Base-by-base conservation (phyloP, 1,140 invertebrate genomes). In the Rhyzopertha dominica region DNA sequence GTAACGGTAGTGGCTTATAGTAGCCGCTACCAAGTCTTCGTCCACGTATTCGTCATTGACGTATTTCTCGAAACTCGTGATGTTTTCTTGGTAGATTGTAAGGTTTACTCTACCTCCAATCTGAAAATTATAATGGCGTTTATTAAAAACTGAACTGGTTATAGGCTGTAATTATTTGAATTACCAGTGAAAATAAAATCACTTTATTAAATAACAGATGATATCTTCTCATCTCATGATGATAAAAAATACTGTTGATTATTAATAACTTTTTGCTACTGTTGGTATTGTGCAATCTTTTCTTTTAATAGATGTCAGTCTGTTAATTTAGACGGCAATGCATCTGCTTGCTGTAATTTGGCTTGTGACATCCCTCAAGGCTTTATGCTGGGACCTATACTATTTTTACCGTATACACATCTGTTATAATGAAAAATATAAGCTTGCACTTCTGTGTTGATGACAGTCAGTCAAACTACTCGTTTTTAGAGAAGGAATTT, bases 1-100 rank as follows among this genome's bases (percentile, higher is more conserved):
- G 47, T 70, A 68, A 53, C 68, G 67, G 67, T 66, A 71, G 38
- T 67, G 68, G n/a, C 69, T 66, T 4, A 68, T 59, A 0, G 69
- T 43, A 5, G 46, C 57, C 43, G 59, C 63, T 43, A 66, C 68
- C 4, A 71, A 40, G 10, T 43, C n/a, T 28, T 64, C 62, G 1
- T 65, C 59, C 8, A 70, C 56, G 14, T 62, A 65, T 49, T 70
- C 68, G 49, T 61, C 61, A 14, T 63, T 67, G n/a, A 69, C 45
- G 47, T 70, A 72, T 29, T 66, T 17, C 24, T 67, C 59, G 24
- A 72, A 63, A 51, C 70, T 68, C 50, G 68, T 70, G 12, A 71
- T 44, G 44, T 65, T 62, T 43, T 69, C 69, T 59, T 70, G 67
- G 48, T 68, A 69, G 23, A 57, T 68, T 16, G 69, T 69, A 2